Base-by-base conservation (phyloP, 2,113 vertebrate species). In the Perccottus glenii region DNA sequence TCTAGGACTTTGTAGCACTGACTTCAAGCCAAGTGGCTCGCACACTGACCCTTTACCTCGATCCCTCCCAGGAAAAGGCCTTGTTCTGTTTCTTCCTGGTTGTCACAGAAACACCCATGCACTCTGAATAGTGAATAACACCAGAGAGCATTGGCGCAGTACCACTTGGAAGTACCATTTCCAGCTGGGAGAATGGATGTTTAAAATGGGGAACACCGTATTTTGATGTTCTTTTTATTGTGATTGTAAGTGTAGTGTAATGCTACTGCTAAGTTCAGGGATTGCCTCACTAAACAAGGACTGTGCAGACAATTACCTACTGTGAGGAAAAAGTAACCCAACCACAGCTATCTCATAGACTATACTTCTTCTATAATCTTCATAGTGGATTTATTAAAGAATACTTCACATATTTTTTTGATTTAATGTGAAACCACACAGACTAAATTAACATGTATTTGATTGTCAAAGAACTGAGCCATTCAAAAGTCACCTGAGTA, bases 41-140 rank as follows among this genome's bases (percentile, higher is more conserved):
- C 47, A 14, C 66, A 75, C 7, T 56, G 75, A 84, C 64, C 75
- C 74, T 74, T 87, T 73, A 45, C 87, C 27, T 70, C 67, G 67
- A 82, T 62, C 58, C 62, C 64, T 78, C 79, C 32, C 73, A 90
- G 88, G 89, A 93, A 55, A 85, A 90, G 77, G 76, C 84, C 84
- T 92, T 77, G 74, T 84, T 83, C 82, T 65, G 82, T 82, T 87
- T 92, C 75, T 89, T 91, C 82, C 92, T 86, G 84, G 89, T 91
- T 91, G 88, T 87, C 86, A 92, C 36, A 88, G 87, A 73, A 91
- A 89, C 83, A 71, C 64, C 64, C 47, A 49, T 84, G 79, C 88
- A 78, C 83, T 84, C 85, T 60, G 59, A 73, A 75, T 78, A 75
- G 47, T 53, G 73, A 86, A 81, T 74, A 83, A 70, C 76, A 67